These are phyloP conservation scores for Colius striatus DNA, from an alignment of 2,113 vertebrate species.

Conservation along the genomic window DNA sequence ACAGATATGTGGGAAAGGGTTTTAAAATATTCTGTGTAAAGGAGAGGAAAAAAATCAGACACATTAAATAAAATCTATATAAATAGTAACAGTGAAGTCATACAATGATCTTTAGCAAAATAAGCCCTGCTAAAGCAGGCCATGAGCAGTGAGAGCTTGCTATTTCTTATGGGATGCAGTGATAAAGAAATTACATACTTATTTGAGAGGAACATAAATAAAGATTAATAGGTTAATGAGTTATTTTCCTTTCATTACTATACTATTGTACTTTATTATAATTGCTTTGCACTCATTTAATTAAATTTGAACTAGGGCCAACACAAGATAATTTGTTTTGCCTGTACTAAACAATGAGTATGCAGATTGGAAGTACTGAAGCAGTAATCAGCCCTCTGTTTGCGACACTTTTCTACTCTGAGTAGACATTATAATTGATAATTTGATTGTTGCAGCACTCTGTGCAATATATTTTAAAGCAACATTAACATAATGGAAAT, in stretches of 20 bases:
- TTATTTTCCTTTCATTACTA: slow-evolving; percentile 98
- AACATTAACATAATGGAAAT: slow-evolving; percentile 89
- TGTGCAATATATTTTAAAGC: slow-evolving; percentile 87
- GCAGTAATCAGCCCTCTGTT: slow-evolving; percentile 87
- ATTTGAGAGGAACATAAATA: slow-evolving; percentile 91
- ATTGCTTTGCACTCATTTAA: slow-evolving; percentile 94
- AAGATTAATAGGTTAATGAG: slow-evolving; percentile 97
- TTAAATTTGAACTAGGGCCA: slow-evolving; percentile 96
- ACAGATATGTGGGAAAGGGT: slow-evolving; percentile 42
- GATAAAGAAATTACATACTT: slow-evolving; percentile 88
- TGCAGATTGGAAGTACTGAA: slow-evolving; percentile 91
- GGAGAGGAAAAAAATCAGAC: slow-evolving; percentile 72
- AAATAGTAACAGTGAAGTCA: slow-evolving; percentile 58
- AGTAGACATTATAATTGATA: slow-evolving; percentile 90
- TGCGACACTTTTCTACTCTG: slow-evolving; percentile 86
- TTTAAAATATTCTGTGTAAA: slow-evolving; percentile 36
- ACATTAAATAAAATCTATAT: slow-evolving; percentile 56
- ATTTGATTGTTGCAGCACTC: slow-evolving; percentile 88
- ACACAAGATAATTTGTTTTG: slow-evolving; percentile 98
- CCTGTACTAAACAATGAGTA: slow-evolving; percentile 94
- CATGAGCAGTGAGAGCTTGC: slow-evolving; percentile 65
- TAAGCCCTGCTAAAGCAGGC: slow-evolving; percentile 69
- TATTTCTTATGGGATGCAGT: slow-evolving; percentile 79
- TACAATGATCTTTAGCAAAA: slow-evolving; percentile 64
- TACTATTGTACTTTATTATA: slow-evolving; percentile 93